Evolutionary conservation across 2,113 vertebrate genomes (phyloP).

Genomic region (Rhabdornis inornatus): DNA sequence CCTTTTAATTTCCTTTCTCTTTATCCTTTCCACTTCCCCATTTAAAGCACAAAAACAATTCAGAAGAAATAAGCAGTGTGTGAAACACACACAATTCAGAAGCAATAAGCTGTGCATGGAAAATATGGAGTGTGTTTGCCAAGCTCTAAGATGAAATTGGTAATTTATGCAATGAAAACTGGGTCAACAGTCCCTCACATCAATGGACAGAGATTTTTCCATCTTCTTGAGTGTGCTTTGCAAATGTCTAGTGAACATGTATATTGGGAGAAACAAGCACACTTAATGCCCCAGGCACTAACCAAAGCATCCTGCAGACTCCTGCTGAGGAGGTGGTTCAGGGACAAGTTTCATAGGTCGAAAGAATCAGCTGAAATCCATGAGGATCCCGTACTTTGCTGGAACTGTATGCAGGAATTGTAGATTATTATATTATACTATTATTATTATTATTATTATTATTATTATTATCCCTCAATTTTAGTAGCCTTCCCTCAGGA

Average conservation of each 20-base stretch:
- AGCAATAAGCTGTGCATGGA: background rate
- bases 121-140: background rate
- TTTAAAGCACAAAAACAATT: background rate
- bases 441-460: too few species aligned
- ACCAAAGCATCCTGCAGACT: background rate
- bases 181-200: background rate
- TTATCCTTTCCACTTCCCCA: background rate
- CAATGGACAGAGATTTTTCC: background rate
- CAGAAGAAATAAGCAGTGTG: background rate
- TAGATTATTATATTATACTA: background rate
- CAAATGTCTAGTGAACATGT: background rate
- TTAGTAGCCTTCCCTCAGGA: background rate
- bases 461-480: background rate
- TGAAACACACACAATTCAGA: too few species aligned
- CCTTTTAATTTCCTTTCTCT: background rate
- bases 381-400: background rate
- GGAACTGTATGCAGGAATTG: fast-evolving
- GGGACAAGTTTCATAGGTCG: background rate
- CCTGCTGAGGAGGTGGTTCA: background rate
- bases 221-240: background rate
- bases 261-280: background rate
- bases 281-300: background rate
- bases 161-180: background rate
- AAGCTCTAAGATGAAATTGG: background rate
- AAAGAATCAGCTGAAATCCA: background rate